Conservation (phyloP, 1,140 invertebrate genomes). For the Carposina sasakii region DNA sequence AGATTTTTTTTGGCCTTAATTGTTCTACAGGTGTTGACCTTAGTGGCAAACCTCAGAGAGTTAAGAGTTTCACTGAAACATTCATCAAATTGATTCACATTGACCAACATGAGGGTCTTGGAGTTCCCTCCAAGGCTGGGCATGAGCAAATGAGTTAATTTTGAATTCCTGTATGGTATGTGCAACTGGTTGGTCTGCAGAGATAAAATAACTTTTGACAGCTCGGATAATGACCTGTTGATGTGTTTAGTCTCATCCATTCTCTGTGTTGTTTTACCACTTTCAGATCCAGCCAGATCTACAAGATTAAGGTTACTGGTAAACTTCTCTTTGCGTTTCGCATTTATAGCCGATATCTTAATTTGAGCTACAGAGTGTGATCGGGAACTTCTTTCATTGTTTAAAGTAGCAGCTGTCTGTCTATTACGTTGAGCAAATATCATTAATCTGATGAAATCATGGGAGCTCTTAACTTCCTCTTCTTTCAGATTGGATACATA, state of each 20-base stretch:
- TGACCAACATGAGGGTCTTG: conserved; percentile 93
- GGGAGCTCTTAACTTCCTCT: conserved; percentile 77
- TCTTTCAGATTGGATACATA: conserved; percentile 84
- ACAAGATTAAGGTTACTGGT: conserved; percentile 87
- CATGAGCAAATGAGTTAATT: conserved; percentile 91
- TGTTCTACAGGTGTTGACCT: conserved; percentile 81
- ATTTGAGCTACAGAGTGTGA: conserved; percentile 89
- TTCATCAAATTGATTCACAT: conserved; percentile 88
- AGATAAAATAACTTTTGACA: conserved; percentile 91
- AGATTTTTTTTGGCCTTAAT: conserved; percentile 75
- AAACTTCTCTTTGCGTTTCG: conserved; percentile 75
- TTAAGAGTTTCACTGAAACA: conserved; percentile 89
- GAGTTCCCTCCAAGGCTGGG: conserved; percentile 93
- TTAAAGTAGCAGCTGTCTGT: conserved; percentile 81
- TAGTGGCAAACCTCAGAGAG: conserved; percentile 85
- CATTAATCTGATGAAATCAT: conserved; percentile 79
- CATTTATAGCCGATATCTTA: conserved; percentile 76
- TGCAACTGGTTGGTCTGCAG: conserved; percentile 85
- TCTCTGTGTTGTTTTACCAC: conserved; percentile 87
- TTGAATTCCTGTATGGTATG: conserved; percentile 93
- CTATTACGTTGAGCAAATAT: conserved; percentile 79
- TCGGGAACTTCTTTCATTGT: conserved; percentile 87
- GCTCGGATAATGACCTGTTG: conserved; percentile 88
- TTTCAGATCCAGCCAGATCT: conserved; percentile 95
- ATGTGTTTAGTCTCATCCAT: conserved; percentile 92